Evolutionary conservation across 2,888 invertebrate species (phyloP).

Genomic region (Pedicia rivosa): DNA sequence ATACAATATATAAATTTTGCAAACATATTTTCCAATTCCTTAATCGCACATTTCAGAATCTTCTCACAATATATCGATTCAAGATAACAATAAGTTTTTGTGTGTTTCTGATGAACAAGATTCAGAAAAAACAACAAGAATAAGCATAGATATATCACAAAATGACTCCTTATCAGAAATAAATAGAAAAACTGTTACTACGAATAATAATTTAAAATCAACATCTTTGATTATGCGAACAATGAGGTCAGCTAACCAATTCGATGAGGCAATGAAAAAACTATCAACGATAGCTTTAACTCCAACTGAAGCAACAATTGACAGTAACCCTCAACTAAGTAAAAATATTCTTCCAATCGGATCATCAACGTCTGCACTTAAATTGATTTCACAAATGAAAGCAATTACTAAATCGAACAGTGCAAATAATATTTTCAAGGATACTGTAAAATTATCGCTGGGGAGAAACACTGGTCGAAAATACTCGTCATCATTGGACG

Average conservation of each 20-base stretch:
- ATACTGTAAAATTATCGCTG: slow-evolving; percentile 1
- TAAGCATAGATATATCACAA: slow-evolving; percentile 3
- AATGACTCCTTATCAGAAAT: neutral
- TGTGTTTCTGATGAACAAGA: neutral
- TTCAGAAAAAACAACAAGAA: slow-evolving; percentile 1
- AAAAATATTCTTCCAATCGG: neutral
- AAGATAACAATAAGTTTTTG: no score
- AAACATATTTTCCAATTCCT: no score
- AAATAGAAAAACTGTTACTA: no score
- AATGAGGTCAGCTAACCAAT: slow-evolving; percentile 28
- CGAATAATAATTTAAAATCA: slow-evolving; percentile 22
- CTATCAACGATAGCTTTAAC: slow-evolving; percentile 12
- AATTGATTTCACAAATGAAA: slow-evolving; percentile 11
- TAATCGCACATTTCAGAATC: no score
- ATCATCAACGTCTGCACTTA: slow-evolving; percentile 8
- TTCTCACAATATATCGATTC: no score
- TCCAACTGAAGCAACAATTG: no score
- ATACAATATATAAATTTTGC: no score
- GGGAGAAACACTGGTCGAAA: slow-evolving; percentile 8
- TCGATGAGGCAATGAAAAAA: slow-evolving; percentile 29
- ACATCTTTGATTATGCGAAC: slow-evolving; percentile 30
- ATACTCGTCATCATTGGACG: slow-evolving; percentile 13
- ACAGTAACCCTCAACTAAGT: no score
- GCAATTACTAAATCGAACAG: slow-evolving; percentile 12
- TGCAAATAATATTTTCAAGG: slow-evolving; percentile 10